Evolutionary conservation across 2,113 vertebrate genomes (phyloP).

Genomic region (Nycticryphes semicollaris): DNA sequence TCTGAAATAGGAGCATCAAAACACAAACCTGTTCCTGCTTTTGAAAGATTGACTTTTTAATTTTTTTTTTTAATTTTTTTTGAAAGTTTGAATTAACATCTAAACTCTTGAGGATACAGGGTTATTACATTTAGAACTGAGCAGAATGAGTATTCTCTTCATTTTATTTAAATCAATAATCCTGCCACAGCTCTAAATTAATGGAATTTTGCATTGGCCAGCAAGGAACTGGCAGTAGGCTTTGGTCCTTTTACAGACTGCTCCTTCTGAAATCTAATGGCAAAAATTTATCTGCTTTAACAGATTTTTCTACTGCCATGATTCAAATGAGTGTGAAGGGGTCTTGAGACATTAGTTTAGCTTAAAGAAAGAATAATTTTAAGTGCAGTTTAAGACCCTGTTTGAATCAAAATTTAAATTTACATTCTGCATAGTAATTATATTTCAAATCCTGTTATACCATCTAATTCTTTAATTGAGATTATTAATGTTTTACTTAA

Average conservation of each 20-base stretch:
- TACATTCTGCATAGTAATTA: background rate
- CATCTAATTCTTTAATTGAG: background rate
- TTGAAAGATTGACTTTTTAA: background rate
- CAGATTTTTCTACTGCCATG: background rate
- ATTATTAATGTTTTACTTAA: background rate
- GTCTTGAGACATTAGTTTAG: background rate
- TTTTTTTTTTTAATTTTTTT: background rate
- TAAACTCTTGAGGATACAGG: background rate
- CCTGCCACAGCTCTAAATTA: background rate
- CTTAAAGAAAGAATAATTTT: background rate
- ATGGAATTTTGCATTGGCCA: background rate
- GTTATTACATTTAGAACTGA: background rate
- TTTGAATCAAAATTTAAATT: background rate
- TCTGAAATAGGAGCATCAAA: background rate
- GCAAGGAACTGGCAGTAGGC: background rate
- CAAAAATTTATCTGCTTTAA: background rate
- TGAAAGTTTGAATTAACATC: background rate
- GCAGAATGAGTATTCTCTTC: background rate
- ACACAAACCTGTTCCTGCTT: background rate
- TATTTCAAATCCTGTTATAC: background rate
- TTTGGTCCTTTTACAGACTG: background rate
- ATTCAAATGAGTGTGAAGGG: background rate
- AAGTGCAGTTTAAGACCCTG: background rate
- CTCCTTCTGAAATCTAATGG: background rate
- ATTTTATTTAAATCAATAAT: background rate